Evolutionary conservation across 2,797 vertebrate species (phyloP), one percentile per base, ranked within the genome.

Genomic region (Anabas testudineus): DNA sequence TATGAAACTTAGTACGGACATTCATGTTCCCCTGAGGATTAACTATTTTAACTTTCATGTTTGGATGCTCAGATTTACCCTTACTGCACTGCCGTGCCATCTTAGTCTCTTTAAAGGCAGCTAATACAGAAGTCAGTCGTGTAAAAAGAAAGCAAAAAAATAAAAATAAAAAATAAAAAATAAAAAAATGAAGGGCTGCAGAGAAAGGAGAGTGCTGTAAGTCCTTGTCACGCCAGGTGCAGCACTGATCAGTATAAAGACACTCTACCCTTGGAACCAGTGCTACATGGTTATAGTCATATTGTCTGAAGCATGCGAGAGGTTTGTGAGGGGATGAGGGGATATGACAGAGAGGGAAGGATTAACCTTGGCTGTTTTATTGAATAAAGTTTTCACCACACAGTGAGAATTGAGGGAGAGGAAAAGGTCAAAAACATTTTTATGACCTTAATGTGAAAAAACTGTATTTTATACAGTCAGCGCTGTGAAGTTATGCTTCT

Each of bases 311-410:
- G 46, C n/a, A 13, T 39, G 71, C 30, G 36, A 36, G 13, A 28
- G 4, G 66, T 41, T 46, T n/a, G 39, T 41, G 39, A 18, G 36
- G 30, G 1, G 58, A 21, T 74, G 53, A 78, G 72, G 49, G 67
- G 71, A 73, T 63, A 45, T 67, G 71, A 80, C 78, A 72, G 60
- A 66, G 36, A 49, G 36, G 51, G 66, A 0, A 76, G 57, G 51
- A 60, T 30, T 14, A 66, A 84, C 84, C 88, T 83, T 86, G 76
- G 55, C 32, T 22, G 53, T 74, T 81, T 72, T 69, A 87, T 74
- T 82, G 41, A 81, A 82, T 84, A 74, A 68, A 72, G 59, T 80
- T 80, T 72, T 71, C n/a, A 26, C 84, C 76, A 49, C 62, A 52
- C 61, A 65, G 41, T n/a, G 51, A 64, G 46, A 80, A 69, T 52